Conservation (phyloP, 2,113 vertebrate genomes). For the Sander lucioperca region DNA sequence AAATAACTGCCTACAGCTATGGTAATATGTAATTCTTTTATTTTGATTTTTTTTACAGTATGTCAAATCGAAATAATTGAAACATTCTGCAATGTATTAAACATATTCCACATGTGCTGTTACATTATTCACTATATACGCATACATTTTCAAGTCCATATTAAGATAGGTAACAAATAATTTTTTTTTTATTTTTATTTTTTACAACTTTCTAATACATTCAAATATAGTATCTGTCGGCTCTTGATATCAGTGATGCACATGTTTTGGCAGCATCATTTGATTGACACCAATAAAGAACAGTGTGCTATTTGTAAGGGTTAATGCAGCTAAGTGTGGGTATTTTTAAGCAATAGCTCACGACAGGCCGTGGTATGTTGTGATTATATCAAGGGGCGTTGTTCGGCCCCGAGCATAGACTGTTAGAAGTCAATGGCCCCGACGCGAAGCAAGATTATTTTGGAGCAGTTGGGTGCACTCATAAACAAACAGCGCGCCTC, state of each 20-base stretch:
- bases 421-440: no score
- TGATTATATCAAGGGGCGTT: background rate
- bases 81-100: background rate
- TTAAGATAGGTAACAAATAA: background rate
- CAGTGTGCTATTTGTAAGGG: background rate
- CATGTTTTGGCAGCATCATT: background rate
- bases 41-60: background rate
- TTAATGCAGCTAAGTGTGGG: background rate
- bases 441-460: background rate
- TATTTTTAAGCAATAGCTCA: background rate
- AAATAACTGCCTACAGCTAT: background rate
- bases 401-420: no score
- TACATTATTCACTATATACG: background rate
- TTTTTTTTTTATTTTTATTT: no score
- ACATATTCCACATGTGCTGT: background rate
- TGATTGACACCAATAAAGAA: background rate
- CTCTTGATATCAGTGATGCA: background rate
- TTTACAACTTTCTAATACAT: no score
- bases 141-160: background rate
- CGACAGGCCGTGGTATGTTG: no score
- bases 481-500: constrained; percentile 51
- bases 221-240: no score
- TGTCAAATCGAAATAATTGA: background rate
- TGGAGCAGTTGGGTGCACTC: constrained; percentile 14
- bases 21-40: no score